Percentiles rank a stretch among this genome's conserved stretches.
These are phyloP conservation scores for Rosalia funebris DNA, from an alignment of 2,888 invertebrate genomes.

Conservation along the genomic window DNA sequence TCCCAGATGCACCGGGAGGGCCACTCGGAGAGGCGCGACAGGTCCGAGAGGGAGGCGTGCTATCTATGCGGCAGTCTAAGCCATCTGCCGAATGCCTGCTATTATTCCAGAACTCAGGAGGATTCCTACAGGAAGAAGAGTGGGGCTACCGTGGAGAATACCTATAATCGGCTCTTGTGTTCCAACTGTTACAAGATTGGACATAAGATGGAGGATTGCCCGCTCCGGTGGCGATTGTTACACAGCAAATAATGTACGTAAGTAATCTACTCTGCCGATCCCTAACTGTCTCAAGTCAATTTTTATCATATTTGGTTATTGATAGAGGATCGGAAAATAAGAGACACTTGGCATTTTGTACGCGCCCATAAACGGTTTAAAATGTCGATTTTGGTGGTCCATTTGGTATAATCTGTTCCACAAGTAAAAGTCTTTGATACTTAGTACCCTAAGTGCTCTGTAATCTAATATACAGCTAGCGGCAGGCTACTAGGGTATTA, in stretches of 20 bases:
- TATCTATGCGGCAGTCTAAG: not conserved
- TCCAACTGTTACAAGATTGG: slow-evolving; percentile 9
- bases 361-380: too few relatives aligned
- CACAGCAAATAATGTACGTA: not conserved
- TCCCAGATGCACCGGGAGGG: not conserved
- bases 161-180: not conserved
- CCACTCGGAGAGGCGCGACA: not conserved
- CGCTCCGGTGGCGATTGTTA: not conserved
- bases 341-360: too few relatives aligned
- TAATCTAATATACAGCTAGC: too few relatives aligned
- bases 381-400: too few relatives aligned
- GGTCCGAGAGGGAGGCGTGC: not conserved
- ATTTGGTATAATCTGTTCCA: too few relatives aligned
- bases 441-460: too few relatives aligned
- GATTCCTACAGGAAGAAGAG: too few relatives aligned
- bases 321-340: too few relatives aligned
- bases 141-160: not conserved
- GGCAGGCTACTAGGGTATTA: too few relatives aligned
- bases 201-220: not conserved
- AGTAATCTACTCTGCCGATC: not conserved
- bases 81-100: not conserved
- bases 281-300: not conserved
- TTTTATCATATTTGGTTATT: too few relatives aligned
- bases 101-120: not conserved
- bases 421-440: too few relatives aligned